Evolutionary conservation across 1,140 invertebrate species (phyloP).

Genomic region (Drosophila littoralis): DNA sequence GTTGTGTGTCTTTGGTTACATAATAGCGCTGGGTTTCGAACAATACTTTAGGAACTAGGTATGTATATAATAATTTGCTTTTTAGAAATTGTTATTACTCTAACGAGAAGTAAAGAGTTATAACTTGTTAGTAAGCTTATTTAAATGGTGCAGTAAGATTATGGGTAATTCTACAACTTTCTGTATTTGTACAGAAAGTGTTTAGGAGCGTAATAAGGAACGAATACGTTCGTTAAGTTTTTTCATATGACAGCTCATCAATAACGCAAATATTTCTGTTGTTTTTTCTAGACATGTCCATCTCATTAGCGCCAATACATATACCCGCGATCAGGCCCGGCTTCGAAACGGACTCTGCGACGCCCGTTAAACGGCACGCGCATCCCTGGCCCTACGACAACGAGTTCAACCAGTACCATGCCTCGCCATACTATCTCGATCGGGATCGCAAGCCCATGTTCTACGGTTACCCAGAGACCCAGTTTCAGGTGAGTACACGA

Average conservation of each 20-base stretch:
- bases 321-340: slow-evolving; percentile 84
- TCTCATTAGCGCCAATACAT: slow-evolving; percentile 83
- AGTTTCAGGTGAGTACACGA: slow-evolving; percentile 79
- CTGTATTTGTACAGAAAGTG: background rate
- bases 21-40: too few species aligned
- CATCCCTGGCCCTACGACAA: slow-evolving; percentile 83
- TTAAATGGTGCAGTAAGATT: too few species aligned
- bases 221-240: background rate
- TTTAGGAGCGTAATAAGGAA: slow-evolving; percentile 1
- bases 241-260: slow-evolving; percentile 1
- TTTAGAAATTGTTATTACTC: too few species aligned
- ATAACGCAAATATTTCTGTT: slow-evolving; percentile 1
- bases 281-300: slow-evolving; percentile 74
- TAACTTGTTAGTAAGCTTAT: too few species aligned
- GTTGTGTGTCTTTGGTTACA: too few species aligned
- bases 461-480: slow-evolving; percentile 81
- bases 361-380: slow-evolving; percentile 80
- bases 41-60: too few species aligned
- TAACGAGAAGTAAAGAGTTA: too few species aligned
- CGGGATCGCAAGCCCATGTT: slow-evolving; percentile 83
- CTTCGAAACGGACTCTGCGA: slow-evolving; percentile 80
- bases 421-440: slow-evolving; percentile 80
- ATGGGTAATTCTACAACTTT: too few species aligned
- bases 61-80: too few species aligned
- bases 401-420: slow-evolving; percentile 81